phyloP scores from a whole-genome alignment of 1,140 invertebrate genomes.

The Helicoverpa zea region DNA sequence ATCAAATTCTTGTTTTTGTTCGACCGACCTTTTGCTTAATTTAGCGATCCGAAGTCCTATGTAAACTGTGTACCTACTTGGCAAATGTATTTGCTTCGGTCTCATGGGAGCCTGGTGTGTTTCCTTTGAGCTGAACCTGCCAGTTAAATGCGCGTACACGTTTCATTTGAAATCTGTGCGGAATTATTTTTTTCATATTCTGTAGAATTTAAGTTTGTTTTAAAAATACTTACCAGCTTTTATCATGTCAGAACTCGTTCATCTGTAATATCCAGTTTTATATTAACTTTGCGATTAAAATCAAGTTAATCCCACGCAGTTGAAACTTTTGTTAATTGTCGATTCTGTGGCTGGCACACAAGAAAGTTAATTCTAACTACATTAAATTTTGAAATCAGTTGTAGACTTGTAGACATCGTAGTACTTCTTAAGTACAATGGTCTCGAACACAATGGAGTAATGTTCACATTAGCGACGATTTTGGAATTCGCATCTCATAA shows the following conservation, averaged over 20 bases:
- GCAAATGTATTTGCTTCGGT: slow-evolving; percentile 56
- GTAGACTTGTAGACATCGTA: neutral
- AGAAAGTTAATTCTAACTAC: slow-evolving; percentile 2
- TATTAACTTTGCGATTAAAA: too few relatives aligned
- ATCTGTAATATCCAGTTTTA: neutral
- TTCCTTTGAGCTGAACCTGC: neutral
- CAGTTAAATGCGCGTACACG: slow-evolving; percentile 7
- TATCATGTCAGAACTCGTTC: too few relatives aligned
- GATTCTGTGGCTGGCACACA: neutral
- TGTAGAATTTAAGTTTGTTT: neutral
- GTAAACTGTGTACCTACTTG: slow-evolving; percentile 53
- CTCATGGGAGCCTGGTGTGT: slow-evolving; percentile 55
- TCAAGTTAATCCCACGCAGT: neutral
- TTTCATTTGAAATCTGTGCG: neutral
- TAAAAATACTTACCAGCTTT: neutral
- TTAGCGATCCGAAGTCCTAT: slow-evolving; percentile 58
- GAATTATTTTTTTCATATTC: neutral
- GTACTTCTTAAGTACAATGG: neutral
- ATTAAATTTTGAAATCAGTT: slow-evolving; percentile 6
- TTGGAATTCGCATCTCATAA: slow-evolving; percentile 40
- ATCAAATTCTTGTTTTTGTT: slow-evolving; percentile 66
- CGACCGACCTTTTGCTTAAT: slow-evolving; percentile 60
- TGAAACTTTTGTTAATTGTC: neutral
- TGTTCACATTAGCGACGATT: slow-evolving; percentile 38
- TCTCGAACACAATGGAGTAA: slow-evolving; percentile 25